Evolutionary conservation across 2,797 vertebrate genomes (phyloP).

Genomic region (Clarias laeviceps): DNA sequence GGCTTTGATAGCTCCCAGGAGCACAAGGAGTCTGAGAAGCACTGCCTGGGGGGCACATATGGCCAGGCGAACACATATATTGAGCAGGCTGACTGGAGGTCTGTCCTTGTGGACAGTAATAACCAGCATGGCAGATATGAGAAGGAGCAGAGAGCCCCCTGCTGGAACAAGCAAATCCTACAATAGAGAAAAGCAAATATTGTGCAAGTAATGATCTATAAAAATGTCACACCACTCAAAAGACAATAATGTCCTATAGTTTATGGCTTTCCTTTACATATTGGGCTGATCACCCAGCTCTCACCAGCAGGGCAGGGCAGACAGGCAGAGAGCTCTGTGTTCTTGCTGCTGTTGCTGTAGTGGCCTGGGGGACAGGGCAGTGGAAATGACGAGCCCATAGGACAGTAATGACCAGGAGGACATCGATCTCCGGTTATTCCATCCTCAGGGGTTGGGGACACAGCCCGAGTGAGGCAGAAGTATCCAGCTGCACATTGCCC

Average conservation of each 20-base stretch:
- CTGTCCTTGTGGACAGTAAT: conserved; percentile 77
- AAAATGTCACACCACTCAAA: background rate
- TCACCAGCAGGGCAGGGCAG: conserved; percentile 81
- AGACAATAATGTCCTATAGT: background rate
- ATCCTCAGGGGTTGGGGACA: conserved; percentile 71
- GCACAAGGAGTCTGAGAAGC: conserved; percentile 72
- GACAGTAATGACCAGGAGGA: conserved; percentile 83
- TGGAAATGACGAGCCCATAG: conserved; percentile 74
- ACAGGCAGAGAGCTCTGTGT: conserved; percentile 73
- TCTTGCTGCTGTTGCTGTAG: conserved; percentile 80
- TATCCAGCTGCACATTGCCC: conserved; percentile 78
- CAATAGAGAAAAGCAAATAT: conserved; percentile 43
- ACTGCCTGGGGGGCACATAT: conserved; percentile 84
- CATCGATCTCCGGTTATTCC: conserved; percentile 73
- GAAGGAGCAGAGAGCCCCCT: conserved; percentile 77
- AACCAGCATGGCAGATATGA: conserved; percentile 79
- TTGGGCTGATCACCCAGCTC: background rate
- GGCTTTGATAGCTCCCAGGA: conserved; percentile 83
- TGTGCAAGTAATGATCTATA: background rate
- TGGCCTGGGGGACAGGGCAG: conserved; percentile 75
- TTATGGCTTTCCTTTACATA: background rate
- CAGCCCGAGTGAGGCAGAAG: conserved; percentile 76
- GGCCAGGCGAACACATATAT: conserved; percentile 77
- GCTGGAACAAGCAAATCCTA: conserved; percentile 83
- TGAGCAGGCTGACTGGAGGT: conserved; percentile 67